Conservation (phyloP, 1,140 invertebrate genomes). For the Orius insidiosus region DNA sequence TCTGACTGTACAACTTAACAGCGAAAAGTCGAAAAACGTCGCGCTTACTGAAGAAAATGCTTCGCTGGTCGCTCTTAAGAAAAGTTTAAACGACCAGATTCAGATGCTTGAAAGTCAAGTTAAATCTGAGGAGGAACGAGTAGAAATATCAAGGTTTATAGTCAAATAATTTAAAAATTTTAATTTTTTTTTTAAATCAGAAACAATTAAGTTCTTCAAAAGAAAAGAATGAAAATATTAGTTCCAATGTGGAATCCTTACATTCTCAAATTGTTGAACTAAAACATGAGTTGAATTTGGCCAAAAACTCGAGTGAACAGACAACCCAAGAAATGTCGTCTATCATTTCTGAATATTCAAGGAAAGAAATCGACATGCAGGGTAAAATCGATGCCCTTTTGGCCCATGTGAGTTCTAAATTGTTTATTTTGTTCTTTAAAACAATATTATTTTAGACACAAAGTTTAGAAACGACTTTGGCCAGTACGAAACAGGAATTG, state of each 20-base stretch:
- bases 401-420: conserved; percentile 4
- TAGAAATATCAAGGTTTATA: background rate
- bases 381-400: conserved; percentile 5
- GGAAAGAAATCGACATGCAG: conserved; percentile 11
- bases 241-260: background rate
- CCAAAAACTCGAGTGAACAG: conserved; percentile 9
- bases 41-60: conserved; percentile 15
- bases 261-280: background rate
- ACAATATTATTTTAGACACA: conserved; percentile 12
- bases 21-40: conserved; percentile 22
- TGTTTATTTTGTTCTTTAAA: background rate
- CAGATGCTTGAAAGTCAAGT: conserved; percentile 37
- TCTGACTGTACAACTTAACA: conserved; percentile 31
- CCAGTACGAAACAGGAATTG: conserved; percentile 13
- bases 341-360: conserved; percentile 9
- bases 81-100: conserved; percentile 48
- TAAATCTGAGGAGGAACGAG: conserved; percentile 11
- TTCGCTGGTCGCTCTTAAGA: conserved; percentile 9
- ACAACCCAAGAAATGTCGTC: conserved; percentile 7
- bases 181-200: conserved; percentile 12
- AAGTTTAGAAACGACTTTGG: conserved; percentile 14
- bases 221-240: background rate
- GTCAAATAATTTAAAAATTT: background rate
- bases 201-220: conserved; percentile 5
- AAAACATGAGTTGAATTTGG: conserved; percentile 6